phyloP scores from a whole-genome alignment of 2,888 invertebrate genomes.

The Melinaea menophilus region DNA sequence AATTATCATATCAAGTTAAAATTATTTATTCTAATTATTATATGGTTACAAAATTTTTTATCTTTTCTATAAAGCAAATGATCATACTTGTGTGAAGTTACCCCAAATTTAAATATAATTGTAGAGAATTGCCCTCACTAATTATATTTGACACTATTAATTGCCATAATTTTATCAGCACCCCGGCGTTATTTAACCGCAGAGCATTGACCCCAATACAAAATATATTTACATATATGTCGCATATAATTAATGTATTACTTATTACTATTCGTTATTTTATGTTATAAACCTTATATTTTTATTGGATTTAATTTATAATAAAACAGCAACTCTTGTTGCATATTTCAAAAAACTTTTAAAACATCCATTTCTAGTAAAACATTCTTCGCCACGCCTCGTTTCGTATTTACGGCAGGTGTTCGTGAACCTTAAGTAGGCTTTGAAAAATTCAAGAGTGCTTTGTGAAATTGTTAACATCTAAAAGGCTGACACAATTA shows the following conservation, averaged over 20 bases:
- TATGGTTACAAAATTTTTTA: too few species aligned
- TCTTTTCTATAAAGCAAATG: too few species aligned
- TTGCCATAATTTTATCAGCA: too few species aligned
- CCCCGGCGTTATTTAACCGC: conserved; percentile 12
- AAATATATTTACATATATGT: conserved; percentile 6
- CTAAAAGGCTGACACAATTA: conserved; percentile 29
- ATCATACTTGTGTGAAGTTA: too few species aligned
- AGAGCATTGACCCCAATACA: conserved; percentile 1
- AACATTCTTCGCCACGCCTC: conserved; percentile 29
- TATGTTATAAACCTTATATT: conserved; percentile 34
- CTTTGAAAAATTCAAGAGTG: conserved; percentile 58
- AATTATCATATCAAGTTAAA: too few species aligned
- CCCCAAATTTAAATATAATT: not conserved
- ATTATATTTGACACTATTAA: conserved; percentile 1
- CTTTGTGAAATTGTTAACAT: conserved; percentile 46
- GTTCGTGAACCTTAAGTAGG: conserved; percentile 46
- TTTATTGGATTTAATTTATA: too few species aligned
- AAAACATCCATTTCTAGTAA: conserved; percentile 21
- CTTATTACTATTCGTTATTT: conserved; percentile 50
- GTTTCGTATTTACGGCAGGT: conserved; percentile 49
- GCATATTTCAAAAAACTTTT: not conserved
- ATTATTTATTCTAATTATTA: too few species aligned
- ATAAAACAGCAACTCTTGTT: conserved; percentile 11
- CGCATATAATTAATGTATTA: conserved; percentile 9
- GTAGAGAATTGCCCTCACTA: not conserved